phyloP scores from a whole-genome alignment of 2,888 invertebrate genomes.

The Trichacis sp. region DNA sequence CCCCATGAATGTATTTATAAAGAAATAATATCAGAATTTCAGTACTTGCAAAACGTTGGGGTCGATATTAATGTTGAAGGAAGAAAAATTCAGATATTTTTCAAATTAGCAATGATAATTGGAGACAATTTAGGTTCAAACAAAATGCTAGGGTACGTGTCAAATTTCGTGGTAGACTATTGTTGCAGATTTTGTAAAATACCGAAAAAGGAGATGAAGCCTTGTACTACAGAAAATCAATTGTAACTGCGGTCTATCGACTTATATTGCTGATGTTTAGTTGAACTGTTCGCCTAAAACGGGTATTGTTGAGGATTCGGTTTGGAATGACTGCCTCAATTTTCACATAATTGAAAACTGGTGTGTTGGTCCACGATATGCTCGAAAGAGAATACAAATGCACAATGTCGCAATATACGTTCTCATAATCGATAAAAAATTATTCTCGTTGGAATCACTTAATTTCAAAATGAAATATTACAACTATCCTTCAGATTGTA shows the following conservation, averaged over 20 bases:
- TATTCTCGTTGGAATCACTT: neutral
- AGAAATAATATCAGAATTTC: conserved; percentile 12
- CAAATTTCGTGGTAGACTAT: conserved; percentile 5
- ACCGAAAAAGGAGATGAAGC: neutral
- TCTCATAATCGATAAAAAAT: neutral
- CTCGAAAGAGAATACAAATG: conserved; percentile 20
- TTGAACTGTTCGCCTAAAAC: neutral
- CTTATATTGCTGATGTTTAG: conserved; percentile 3
- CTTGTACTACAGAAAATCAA: neutral
- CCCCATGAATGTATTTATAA: conserved; percentile 7
- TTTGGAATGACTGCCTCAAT: conserved; percentile 14
- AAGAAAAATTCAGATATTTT: neutral
- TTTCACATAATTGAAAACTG: conserved; percentile 22
- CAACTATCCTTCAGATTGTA: conserved; percentile 20
- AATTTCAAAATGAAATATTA: conserved; percentile 19
- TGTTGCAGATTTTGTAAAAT: conserved; percentile 22
- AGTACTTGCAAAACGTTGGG: conserved; percentile 5
- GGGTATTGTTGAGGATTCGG: conserved; percentile 17
- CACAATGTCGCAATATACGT: conserved; percentile 6
- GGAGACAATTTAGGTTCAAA: conserved; percentile 17
- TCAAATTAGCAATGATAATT: conserved; percentile 10
- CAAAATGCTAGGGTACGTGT: conserved; percentile 8
- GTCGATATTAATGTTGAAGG: neutral
- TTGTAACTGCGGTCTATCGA: conserved; percentile 2
- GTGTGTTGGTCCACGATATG: conserved; percentile 22